Conservation (phyloP, 2,888 invertebrate genomes). For the Stenotaenia linearis region DNA sequence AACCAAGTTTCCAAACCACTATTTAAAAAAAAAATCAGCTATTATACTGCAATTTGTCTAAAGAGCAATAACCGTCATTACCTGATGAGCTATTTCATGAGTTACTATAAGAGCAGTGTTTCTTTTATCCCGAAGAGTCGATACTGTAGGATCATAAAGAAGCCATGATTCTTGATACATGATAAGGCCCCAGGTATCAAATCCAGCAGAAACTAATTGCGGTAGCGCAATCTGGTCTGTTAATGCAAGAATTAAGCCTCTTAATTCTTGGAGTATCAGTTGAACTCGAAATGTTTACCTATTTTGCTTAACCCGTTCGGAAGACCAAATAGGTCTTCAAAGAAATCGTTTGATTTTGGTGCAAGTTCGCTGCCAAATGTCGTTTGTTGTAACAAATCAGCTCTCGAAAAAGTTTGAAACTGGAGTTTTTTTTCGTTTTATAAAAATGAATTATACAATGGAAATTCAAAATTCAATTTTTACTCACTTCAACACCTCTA, state of each 20-base stretch:
- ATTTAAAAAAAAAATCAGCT: constrained; percentile 42
- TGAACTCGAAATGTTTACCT: constrained; percentile 43
- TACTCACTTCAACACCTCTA: not conserved
- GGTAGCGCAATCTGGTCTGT: constrained; percentile 61
- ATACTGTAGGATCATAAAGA: constrained; percentile 62
- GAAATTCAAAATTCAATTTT: not conserved
- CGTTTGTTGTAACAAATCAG: constrained; percentile 64
- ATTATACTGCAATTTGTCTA: not conserved
- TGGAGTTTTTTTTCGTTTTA: constrained; percentile 38
- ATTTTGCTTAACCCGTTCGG: constrained; percentile 56
- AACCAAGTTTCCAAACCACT: constrained; percentile 71
- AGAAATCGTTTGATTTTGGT: constrained; percentile 54
- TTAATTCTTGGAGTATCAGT: too few species aligned
- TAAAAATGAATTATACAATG: not conserved
- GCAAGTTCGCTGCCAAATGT: constrained; percentile 57
- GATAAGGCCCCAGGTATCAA: constrained; percentile 81
- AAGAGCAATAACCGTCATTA: constrained; percentile 7
- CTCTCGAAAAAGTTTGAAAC: constrained; percentile 54
- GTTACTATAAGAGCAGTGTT: constrained; percentile 69
- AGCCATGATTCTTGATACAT: constrained; percentile 66
- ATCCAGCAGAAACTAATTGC: constrained; percentile 60
- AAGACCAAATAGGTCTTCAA: constrained; percentile 58
- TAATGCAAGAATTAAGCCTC: too few species aligned
- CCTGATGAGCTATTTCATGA: constrained; percentile 67
- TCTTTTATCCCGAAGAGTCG: constrained; percentile 63